These are phyloP conservation scores for Indicator indicator DNA, from an alignment of 2,113 vertebrate species.

Conservation along the genomic window DNA sequence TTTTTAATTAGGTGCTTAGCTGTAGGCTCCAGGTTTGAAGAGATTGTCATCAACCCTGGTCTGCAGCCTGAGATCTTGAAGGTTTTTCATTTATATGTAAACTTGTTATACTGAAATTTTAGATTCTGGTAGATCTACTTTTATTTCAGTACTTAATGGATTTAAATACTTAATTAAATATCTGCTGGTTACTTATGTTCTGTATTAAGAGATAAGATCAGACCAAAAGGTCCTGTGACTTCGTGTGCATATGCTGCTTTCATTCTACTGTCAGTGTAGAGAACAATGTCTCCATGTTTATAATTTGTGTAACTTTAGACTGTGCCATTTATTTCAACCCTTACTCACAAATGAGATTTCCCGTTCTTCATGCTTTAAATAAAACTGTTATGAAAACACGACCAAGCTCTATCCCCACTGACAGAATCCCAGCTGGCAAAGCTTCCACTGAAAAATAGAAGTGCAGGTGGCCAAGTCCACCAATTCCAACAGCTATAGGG, in stretches of 20 bases:
- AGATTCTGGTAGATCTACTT: not conserved
- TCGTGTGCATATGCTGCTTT: not conserved
- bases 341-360: not conserved
- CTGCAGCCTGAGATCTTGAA: not conserved
- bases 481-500: not conserved
- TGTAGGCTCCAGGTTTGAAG: not conserved
- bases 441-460: not conserved
- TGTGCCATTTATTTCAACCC: not conserved
- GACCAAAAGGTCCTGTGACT: slow-evolving; percentile 27
- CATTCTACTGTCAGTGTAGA: slow-evolving; percentile 1
- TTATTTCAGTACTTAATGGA: not conserved
- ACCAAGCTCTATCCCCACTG: not conserved
- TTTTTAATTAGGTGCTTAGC: not conserved
- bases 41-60: not conserved
- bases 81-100: not conserved
- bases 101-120: not conserved
- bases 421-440: slow-evolving; percentile 9
- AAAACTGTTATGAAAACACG: not conserved
- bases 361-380: not conserved
- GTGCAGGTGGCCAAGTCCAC: not conserved
- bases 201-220: slow-evolving; percentile 31
- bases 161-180: slow-evolving; percentile 10
- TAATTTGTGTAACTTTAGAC: not conserved
- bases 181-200: not conserved
- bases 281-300: not conserved